Percentiles rank a stretch among this genome's conserved stretches.
Conservation (phyloP, 2,888 invertebrate species). For the Papilio elwesi region DNA sequence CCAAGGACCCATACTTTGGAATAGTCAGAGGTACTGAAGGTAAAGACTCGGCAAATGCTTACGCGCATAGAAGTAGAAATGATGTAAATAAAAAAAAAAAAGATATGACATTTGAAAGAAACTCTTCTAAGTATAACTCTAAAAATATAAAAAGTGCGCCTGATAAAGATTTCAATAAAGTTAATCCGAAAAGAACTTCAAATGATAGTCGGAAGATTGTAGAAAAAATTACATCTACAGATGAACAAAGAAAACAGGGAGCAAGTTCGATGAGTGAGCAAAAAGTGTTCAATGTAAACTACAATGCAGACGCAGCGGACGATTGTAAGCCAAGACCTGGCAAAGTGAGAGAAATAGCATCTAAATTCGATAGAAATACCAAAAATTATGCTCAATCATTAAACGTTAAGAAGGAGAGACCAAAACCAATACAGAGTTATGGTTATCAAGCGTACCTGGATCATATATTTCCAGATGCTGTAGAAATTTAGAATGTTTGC, state of each 20-base stretch:
- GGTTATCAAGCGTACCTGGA: constrained; percentile 86
- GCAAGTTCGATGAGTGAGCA: constrained; percentile 57
- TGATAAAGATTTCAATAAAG: constrained; percentile 47
- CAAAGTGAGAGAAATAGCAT: constrained; percentile 78
- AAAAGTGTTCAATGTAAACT: constrained; percentile 48
- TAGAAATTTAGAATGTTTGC: constrained; percentile 67
- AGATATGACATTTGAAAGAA: constrained; percentile 67
- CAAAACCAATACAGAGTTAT: constrained; percentile 84
- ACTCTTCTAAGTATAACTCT: constrained; percentile 59
- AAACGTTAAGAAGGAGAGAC: constrained; percentile 73
- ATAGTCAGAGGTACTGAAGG: constrained; percentile 53
- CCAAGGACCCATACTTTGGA: constrained; percentile 72
- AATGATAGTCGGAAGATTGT: constrained; percentile 57
- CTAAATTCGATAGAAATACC: constrained; percentile 70
- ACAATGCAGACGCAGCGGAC: constrained; percentile 43
- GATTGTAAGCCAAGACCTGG: constrained; percentile 70
- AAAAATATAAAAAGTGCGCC: constrained; percentile 48
- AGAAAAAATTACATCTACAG: constrained; percentile 45
- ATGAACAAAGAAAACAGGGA: constrained; percentile 51
- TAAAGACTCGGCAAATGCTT: constrained; percentile 48
- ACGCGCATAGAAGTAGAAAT: constrained; percentile 55
- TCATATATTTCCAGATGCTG: constrained; percentile 84
- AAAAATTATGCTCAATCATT: constrained; percentile 56
- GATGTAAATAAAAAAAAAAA: constrained; percentile 58
- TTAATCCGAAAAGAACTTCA: constrained; percentile 57